These are phyloP conservation scores for Oryzias celebensis DNA, from an alignment of 2,113 vertebrate species.

Conservation along the genomic window DNA sequence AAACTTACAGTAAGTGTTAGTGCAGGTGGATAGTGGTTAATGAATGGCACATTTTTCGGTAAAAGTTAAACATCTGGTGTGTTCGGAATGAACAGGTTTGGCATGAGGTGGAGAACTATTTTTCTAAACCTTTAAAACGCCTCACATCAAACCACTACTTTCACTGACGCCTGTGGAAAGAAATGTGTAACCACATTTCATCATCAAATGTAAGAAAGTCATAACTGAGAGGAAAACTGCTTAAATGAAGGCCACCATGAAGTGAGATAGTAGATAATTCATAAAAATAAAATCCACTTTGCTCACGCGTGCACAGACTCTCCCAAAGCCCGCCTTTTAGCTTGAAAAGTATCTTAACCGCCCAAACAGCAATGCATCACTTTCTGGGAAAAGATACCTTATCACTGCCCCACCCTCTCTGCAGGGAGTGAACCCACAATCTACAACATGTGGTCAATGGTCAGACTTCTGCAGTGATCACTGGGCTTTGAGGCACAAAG, in stretches of 20 bases:
- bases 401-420: slow-evolving; percentile 57
- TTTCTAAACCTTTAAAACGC: background rate
- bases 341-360: slow-evolving; percentile 32
- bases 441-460: background rate
- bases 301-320: background rate
- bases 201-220: background rate
- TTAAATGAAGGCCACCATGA: too few relatives aligned
- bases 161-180: slow-evolving; percentile 2
- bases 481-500: background rate
- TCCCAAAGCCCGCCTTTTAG: slow-evolving; percentile 36
- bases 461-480: background rate
- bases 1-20: background rate
- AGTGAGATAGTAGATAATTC: background rate
- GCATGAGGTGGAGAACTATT: slow-evolving; percentile 9
- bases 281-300: background rate
- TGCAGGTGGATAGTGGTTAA: background rate
- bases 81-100: slow-evolving; percentile 4
- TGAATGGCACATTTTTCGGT: background rate
- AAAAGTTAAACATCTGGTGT: slow-evolving; percentile 6
- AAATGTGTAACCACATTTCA: background rate
- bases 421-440: slow-evolving; percentile 3
- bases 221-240: background rate
- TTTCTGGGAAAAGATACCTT: slow-evolving; percentile 49
- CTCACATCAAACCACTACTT: background rate
- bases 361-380: slow-evolving; percentile 28